phyloP scores from a whole-genome alignment of 92 coral and sea anemone genomes.

The Umimayanthus chanpuru region DNA sequence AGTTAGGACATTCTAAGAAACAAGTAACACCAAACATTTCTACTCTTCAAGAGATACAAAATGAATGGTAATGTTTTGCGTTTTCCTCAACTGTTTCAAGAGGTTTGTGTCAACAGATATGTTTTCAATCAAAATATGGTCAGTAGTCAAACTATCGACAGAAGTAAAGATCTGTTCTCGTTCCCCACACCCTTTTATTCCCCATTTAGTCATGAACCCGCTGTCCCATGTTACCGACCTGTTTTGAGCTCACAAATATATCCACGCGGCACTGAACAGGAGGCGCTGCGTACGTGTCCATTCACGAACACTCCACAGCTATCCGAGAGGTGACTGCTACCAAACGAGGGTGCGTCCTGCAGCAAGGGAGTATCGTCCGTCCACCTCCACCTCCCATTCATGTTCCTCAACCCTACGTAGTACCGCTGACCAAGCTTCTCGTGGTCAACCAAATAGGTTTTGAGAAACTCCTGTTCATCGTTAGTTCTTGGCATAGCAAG shows the following conservation, averaged over 20 bases:
- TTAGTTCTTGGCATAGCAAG: constrained; percentile 94
- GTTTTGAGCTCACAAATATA: constrained; percentile 81
- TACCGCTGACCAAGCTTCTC: constrained; percentile 49
- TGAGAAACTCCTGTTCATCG: constrained; percentile 74
- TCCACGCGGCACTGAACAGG: constrained; percentile 59
- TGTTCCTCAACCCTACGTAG: constrained; percentile 73
- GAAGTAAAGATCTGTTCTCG: too few relatives aligned
- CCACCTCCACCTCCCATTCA: constrained; percentile 76
- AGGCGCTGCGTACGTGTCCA: constrained; percentile 59
- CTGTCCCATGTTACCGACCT: constrained; percentile 45
- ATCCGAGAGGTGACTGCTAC: constrained; percentile 11
- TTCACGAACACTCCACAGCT: constrained; percentile 65
- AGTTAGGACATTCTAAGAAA: too few relatives aligned
- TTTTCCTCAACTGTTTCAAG: too few relatives aligned
- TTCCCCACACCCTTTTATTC: too few relatives aligned
- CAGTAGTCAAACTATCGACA: too few relatives aligned
- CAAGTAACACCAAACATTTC: too few relatives aligned
- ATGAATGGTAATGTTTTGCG: too few relatives aligned
- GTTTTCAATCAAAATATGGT: too few relatives aligned
- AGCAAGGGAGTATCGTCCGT: constrained; percentile 70
- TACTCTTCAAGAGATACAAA: too few relatives aligned
- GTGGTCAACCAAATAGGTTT: constrained; percentile 50
- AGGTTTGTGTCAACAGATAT: too few relatives aligned
- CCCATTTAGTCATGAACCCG: too few relatives aligned
- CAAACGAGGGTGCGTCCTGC: constrained; percentile 37